Percentiles rank a stretch among this genome's conserved stretches.
These are phyloP conservation scores for Heliconius sara DNA, from an alignment of 2,888 invertebrate species.

Conservation along the genomic window DNA sequence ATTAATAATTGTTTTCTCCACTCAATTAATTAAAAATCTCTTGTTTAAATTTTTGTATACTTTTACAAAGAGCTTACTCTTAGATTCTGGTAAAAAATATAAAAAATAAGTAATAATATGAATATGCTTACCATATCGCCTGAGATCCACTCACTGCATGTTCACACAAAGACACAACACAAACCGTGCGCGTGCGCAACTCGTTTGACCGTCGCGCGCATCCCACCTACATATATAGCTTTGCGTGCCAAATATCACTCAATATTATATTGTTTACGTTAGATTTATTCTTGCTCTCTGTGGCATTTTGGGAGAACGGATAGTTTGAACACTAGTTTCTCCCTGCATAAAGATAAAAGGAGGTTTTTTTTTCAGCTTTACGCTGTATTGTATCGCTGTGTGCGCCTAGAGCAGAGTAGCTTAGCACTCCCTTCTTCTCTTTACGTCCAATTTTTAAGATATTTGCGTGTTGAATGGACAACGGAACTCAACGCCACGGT, in stretches of 20 bases:
- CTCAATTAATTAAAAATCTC: neutral
- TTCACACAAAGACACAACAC: slow-evolving; percentile 50
- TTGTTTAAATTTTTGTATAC: neutral
- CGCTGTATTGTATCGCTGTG: too few relatives aligned
- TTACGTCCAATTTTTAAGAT: too few relatives aligned
- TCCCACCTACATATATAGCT: slow-evolving; percentile 54
- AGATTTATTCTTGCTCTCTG: neutral
- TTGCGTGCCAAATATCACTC: slow-evolving; percentile 44
- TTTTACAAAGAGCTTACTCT: too few relatives aligned
- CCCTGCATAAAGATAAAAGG: neutral
- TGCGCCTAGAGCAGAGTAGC: too few relatives aligned
- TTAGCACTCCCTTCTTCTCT: too few relatives aligned
- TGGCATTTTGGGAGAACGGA: neutral
- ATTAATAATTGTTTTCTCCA: too few relatives aligned
- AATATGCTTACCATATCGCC: slow-evolving; percentile 53
- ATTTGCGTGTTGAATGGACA: too few relatives aligned
- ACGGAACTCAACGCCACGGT: too few relatives aligned
- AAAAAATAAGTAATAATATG: slow-evolving; percentile 1
- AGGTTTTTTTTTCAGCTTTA: too few relatives aligned
- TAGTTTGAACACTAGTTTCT: neutral
- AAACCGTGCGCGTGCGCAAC: slow-evolving; percentile 46
- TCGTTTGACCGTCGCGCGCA: slow-evolving; percentile 51
- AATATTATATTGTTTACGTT: slow-evolving; percentile 15
- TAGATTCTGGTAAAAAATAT: neutral
- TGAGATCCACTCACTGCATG: slow-evolving; percentile 54